Conservation (phyloP, 2,797 vertebrate genomes). For the Oryzias sinensis region DNA sequence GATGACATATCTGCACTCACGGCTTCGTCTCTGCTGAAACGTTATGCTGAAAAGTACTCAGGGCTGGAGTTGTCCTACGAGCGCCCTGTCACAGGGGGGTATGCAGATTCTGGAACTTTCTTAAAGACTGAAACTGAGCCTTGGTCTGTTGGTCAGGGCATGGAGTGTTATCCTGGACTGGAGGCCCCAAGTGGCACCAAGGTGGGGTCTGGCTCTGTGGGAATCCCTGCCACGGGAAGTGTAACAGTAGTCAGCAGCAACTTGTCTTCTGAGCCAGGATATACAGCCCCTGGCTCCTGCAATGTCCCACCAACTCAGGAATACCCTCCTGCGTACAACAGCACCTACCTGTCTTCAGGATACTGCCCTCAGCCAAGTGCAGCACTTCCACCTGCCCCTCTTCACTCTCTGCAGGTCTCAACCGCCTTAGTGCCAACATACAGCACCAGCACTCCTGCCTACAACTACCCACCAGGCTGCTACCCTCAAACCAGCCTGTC, state of each 20-base stretch:
- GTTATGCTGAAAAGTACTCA: slow-evolving; percentile 95
- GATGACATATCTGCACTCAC: slow-evolving; percentile 95
- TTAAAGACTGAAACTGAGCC: slow-evolving; percentile 87
- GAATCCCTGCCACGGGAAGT: slow-evolving; percentile 77
- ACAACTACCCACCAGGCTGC: slow-evolving; percentile 84
- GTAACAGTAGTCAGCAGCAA: slow-evolving; percentile 80
- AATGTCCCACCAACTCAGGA: slow-evolving; percentile 79
- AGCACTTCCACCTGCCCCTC: slow-evolving; percentile 80
- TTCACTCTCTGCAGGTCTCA: slow-evolving; percentile 78
- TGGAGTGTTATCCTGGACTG: slow-evolving; percentile 82
- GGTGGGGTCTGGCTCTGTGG: slow-evolving; percentile 69
- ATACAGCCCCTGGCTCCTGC: slow-evolving; percentile 60
- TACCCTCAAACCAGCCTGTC: slow-evolving; percentile 79
- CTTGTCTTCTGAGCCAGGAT: slow-evolving; percentile 61
- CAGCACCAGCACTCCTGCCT: slow-evolving; percentile 80
- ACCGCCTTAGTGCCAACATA: slow-evolving; percentile 81
- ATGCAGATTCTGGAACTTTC: slow-evolving; percentile 83
- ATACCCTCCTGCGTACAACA: slow-evolving; percentile 85
- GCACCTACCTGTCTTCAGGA: slow-evolving; percentile 85
- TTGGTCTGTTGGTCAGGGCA: slow-evolving; percentile 82
- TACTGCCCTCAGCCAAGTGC: slow-evolving; percentile 84
- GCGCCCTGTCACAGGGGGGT: slow-evolving; percentile 73
- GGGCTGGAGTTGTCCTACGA: slow-evolving; percentile 88
- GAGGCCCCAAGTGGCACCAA: slow-evolving; percentile 80
- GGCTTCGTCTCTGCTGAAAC: slow-evolving; percentile 92